These are phyloP conservation scores for Idaea straminata DNA, from an alignment of 2,888 invertebrate genomes.

Conservation along the genomic window DNA sequence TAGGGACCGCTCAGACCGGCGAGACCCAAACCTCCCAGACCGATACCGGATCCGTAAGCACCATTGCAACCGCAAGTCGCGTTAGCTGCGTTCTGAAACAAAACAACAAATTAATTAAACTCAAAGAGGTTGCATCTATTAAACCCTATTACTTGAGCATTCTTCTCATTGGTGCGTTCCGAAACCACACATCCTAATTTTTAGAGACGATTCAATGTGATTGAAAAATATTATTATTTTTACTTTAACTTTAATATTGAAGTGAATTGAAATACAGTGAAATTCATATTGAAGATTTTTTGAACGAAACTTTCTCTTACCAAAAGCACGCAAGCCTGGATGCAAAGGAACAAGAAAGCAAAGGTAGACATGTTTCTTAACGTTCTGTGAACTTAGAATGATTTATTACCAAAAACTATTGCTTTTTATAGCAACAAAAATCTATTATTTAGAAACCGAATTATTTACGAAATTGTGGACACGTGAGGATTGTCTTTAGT, in stretches of 20 bases:
- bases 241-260: background rate
- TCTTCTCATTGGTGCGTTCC: too few relatives aligned
- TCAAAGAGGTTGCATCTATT: background rate
- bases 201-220: too few relatives aligned
- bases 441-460: background rate
- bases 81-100: background rate
- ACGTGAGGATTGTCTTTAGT: background rate
- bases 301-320: constrained; percentile 14
- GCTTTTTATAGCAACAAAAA: background rate
- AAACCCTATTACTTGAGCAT: too few relatives aligned
- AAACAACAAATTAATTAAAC: background rate
- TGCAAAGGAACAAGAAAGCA: constrained; percentile 29
- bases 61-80: background rate
- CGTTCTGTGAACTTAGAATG: background rate
- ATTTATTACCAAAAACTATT: background rate
- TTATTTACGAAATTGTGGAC: background rate
- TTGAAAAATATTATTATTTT: too few relatives aligned
- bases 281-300: background rate
- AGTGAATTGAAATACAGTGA: background rate
- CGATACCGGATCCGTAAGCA: background rate
- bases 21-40: background rate
- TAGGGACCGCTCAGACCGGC: background rate
- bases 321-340: constrained; percentile 38
- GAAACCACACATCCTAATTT: too few relatives aligned
- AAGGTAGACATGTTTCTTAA: constrained; percentile 30